A percentile compares a stretch with the other conserved stretches of the same genome.
These are phyloP conservation scores for Acrobeloides nanus DNA, from an alignment of 2,888 invertebrate species.

Conservation along the genomic window DNA sequence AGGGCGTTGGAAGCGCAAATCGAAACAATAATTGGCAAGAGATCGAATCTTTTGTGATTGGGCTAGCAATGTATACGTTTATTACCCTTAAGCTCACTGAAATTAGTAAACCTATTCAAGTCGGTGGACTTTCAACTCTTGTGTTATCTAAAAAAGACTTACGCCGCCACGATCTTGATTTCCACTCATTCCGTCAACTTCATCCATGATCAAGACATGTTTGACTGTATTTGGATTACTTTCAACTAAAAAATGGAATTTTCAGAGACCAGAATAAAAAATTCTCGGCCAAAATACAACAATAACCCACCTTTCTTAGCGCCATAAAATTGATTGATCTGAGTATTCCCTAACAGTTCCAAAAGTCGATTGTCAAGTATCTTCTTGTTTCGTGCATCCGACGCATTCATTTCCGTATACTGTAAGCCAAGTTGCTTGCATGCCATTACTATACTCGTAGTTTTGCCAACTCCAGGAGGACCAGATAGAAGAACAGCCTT, in stretches of 20 bases:
- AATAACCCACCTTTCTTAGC: not conserved
- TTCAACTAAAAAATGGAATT: not conserved
- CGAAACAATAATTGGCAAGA: conserved; percentile 84
- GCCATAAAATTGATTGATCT: conserved; percentile 44
- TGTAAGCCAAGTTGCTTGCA: conserved; percentile 79
- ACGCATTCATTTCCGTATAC: conserved; percentile 89
- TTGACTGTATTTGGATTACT: conserved; percentile 2
- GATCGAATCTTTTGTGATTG: conserved; percentile 72
- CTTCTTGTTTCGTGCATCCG: conserved; percentile 70
- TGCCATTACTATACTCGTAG: conserved; percentile 70
- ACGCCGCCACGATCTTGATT: conserved; percentile 97
- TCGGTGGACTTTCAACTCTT: too few relatives aligned
- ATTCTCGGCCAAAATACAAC: not conserved
- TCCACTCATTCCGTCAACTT: conserved; percentile 99
- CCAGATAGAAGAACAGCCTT: conserved; percentile 90
- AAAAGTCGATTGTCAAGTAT: conserved; percentile 35
- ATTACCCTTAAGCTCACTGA: conserved; percentile 1
- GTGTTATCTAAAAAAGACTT: conserved; percentile 6
- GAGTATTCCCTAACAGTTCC: conserved; percentile 35
- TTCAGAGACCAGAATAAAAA: not conserved
- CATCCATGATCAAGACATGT: conserved; percentile 97
- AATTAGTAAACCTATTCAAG: not conserved
- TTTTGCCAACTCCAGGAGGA: conserved; percentile 75
- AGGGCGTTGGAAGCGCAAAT: conserved; percentile 76
- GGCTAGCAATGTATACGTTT: conserved; percentile 57